Percentiles rank a stretch among this genome's conserved stretches.
Conservation (phyloP, 2,797 vertebrate species). For the Lemur catta region DNA sequence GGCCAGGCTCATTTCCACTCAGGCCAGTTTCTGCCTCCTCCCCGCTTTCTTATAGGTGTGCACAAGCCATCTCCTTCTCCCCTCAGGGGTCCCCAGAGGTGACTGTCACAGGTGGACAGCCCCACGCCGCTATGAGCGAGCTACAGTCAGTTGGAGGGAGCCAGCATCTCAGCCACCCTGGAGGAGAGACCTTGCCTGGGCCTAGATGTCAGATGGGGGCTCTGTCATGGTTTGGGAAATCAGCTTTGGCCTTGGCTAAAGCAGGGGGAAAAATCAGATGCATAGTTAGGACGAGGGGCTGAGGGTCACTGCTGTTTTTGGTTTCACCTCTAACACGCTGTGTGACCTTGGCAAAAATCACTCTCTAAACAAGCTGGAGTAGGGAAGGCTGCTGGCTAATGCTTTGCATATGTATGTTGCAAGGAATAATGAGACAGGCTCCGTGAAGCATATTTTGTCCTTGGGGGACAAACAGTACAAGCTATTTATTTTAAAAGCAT, state of each 20-base stretch:
- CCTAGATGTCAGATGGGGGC: not conserved
- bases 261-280: not conserved
- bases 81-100: not conserved
- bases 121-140: not conserved
- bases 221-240: not conserved
- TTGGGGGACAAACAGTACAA: constrained; percentile 59
- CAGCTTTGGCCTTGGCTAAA: not conserved
- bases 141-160: too few relatives aligned
- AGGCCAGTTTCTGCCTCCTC: not conserved
- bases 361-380: not conserved
- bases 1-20: not conserved
- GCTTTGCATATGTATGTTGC: constrained; percentile 45
- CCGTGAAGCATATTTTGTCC: constrained; percentile 37
- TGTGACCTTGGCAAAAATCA: not conserved
- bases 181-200: not conserved
- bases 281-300: not conserved
- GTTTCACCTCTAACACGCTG: not conserved
- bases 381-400: constrained; percentile 12
- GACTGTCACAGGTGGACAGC: not conserved
- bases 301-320: not conserved
- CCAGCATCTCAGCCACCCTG: not conserved
- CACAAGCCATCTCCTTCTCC: not conserved
- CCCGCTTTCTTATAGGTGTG: not conserved
- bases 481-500: constrained; percentile 65
- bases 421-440: constrained; percentile 44